Conservation (phyloP, 1,140 invertebrate genomes). For the Paraescarpia echinospica region DNA sequence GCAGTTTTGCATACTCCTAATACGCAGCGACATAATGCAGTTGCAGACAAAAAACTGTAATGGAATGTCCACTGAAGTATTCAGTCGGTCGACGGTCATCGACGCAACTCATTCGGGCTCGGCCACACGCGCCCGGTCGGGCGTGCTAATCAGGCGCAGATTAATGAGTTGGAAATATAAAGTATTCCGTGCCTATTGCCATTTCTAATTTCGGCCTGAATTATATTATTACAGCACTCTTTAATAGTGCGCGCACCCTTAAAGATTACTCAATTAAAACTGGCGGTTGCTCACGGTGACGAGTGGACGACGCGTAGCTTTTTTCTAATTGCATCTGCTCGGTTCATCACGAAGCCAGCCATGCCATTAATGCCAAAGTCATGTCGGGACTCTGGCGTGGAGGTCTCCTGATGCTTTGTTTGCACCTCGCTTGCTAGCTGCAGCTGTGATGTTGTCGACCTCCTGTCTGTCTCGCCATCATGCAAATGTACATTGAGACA, state of each 20-base stretch:
- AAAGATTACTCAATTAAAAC: not conserved
- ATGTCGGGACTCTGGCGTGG: not conserved
- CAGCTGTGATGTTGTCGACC: not conserved
- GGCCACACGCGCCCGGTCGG: not conserved
- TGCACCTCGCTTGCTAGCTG: not conserved
- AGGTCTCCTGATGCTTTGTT: slow-evolving; percentile 4
- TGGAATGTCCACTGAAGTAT: not conserved
- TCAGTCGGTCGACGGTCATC: not conserved
- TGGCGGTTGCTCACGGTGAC: not conserved
- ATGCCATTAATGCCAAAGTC: not conserved
- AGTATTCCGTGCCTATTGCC: not conserved
- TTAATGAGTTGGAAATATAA: not conserved
- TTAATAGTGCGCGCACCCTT: slow-evolving; percentile 3
- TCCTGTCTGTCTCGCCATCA: not conserved
- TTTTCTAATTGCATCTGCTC: not conserved
- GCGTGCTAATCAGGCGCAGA: not conserved
- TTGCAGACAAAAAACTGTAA: not conserved
- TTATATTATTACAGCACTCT: slow-evolving; percentile 6
- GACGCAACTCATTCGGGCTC: not conserved
- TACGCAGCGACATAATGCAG: not conserved
- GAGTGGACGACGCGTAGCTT: not conserved
- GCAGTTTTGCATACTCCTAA: not conserved
- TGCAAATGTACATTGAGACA: not conserved
- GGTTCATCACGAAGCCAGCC: not conserved
- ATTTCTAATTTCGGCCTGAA: not conserved